phyloP scores from a whole-genome alignment of 2,888 invertebrate species.

The Dasysyrphus tricinctus region DNA sequence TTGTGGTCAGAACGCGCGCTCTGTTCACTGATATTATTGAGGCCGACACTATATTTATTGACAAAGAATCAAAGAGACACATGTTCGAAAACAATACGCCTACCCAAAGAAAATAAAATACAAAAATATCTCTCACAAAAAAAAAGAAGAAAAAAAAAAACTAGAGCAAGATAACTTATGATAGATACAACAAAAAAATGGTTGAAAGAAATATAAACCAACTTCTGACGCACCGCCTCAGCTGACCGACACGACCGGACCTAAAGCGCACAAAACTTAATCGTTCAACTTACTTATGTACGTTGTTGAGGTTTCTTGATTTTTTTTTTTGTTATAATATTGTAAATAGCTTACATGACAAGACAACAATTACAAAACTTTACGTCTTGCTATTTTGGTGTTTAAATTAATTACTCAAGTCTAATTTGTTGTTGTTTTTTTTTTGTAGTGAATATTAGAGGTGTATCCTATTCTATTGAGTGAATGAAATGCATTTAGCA shows the following conservation, averaged over 20 bases:
- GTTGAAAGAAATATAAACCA: slow-evolving; percentile 26
- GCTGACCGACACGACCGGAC: slow-evolving; percentile 42
- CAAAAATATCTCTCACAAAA: background rate
- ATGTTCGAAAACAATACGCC: slow-evolving; percentile 70
- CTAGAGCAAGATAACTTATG: slow-evolving; percentile 58
- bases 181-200: slow-evolving; percentile 52
- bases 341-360: slow-evolving; percentile 56
- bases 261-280: slow-evolving; percentile 45
- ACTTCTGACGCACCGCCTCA: slow-evolving; percentile 68
- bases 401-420: slow-evolving; percentile 62
- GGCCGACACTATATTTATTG: slow-evolving; percentile 60
- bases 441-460: background rate
- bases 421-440: background rate
- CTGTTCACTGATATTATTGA: background rate
- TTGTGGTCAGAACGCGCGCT: slow-evolving; percentile 51
- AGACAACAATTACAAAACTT: slow-evolving; percentile 71
- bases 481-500: slow-evolving; percentile 3
- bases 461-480: slow-evolving; percentile 26
- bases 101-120: slow-evolving; percentile 46
- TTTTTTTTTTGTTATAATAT: slow-evolving; percentile 4
- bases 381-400: slow-evolving; percentile 61
- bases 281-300: slow-evolving; percentile 5
- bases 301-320: slow-evolving; percentile 28
- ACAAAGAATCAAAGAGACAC: slow-evolving; percentile 60
- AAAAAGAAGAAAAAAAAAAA: slow-evolving; percentile 45